These are phyloP conservation scores for Chionoecetes opilio DNA, from an alignment of 1,140 invertebrate genomes.

Conservation along the genomic window DNA sequence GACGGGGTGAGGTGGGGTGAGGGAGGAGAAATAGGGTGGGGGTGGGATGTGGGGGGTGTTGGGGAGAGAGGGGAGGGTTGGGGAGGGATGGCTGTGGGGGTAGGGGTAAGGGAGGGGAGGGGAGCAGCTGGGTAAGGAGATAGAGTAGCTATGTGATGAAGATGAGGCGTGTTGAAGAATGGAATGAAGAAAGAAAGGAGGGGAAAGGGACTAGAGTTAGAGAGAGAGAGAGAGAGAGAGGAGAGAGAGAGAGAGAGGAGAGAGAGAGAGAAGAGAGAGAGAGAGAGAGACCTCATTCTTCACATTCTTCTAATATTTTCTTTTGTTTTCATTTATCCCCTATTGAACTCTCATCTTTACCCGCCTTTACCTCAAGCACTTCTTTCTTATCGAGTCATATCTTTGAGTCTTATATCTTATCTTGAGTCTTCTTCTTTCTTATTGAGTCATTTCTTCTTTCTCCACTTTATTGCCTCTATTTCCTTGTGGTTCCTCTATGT, in stretches of 20 bases:
- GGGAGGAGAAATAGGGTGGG: too few relatives aligned
- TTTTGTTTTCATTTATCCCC: too few relatives aligned
- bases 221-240: background rate
- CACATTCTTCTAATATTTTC: too few relatives aligned
- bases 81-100: background rate
- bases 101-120: background rate
- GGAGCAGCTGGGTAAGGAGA: background rate
- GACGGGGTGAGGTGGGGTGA: background rate
- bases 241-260: background rate
- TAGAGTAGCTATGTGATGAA: background rate
- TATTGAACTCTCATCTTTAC: too few relatives aligned
- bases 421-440: background rate
- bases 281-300: background rate
- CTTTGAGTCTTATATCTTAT: too few relatives aligned
- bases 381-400: too few relatives aligned
- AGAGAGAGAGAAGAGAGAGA: background rate
- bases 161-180: background rate
- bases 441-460: background rate
- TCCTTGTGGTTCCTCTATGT: background rate
- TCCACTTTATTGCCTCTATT: background rate
- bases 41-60: too few relatives aligned
- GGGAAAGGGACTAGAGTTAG: background rate
- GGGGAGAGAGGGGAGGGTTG: background rate
- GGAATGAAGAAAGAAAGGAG: background rate
- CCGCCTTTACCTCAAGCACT: too few relatives aligned